phyloP scores from a whole-genome alignment of 1,140 invertebrate genomes.

The Caenorhabditis remanei region DNA sequence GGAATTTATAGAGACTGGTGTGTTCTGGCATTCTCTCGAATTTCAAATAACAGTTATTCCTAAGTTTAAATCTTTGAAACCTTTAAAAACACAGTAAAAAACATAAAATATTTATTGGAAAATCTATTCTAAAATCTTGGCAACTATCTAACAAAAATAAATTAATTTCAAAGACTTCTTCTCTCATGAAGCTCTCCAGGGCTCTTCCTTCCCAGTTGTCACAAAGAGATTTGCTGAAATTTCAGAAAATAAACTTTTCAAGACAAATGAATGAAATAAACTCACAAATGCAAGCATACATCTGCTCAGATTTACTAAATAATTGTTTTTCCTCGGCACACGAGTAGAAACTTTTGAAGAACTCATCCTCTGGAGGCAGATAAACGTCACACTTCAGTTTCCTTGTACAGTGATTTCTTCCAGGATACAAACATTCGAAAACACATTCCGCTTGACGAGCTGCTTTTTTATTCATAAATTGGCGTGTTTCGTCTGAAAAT shows the following conservation, averaged over 20 bases:
- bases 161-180: neutral
- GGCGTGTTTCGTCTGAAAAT: neutral
- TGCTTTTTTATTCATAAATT: conserved; percentile 28
- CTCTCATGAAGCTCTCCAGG: neutral
- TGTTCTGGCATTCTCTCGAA: no score
- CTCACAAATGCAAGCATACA: conserved; percentile 45
- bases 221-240: conserved; percentile 26
- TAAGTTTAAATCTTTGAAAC: no score
- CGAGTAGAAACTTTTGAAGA: conserved; percentile 25
- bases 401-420: neutral
- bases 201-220: neutral
- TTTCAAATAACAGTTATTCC: no score
- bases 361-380: conserved; percentile 9
- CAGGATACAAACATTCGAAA: conserved; percentile 15
- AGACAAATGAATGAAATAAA: neutral
- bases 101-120: no score
- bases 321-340: conserved; percentile 1
- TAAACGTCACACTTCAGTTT: conserved; percentile 20
- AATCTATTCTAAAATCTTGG: no score
- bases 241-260: neutral
- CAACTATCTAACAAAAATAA: no score
- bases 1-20: no score
- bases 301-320: conserved; percentile 12
- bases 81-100: no score
- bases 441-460: conserved; percentile 22